These are phyloP conservation scores for Limnephilus auricula DNA, from an alignment of 2,888 invertebrate genomes.

Conservation along the genomic window DNA sequence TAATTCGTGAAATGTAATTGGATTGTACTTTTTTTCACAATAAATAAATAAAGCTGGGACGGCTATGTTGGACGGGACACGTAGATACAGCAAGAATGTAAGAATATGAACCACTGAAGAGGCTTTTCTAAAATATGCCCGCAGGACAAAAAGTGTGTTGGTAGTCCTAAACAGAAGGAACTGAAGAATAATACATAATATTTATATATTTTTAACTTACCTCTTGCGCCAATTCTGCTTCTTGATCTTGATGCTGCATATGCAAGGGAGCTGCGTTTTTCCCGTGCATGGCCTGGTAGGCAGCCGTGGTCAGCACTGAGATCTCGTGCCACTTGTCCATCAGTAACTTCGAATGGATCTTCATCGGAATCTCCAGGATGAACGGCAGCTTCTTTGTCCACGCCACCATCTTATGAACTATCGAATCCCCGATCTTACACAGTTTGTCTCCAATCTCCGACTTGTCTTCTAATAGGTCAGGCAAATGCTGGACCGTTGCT, in stretches of 20 bases:
- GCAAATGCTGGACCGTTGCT: conserved; percentile 93
- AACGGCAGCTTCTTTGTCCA: conserved; percentile 99
- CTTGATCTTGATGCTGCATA: conserved; percentile 74
- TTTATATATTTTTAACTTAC: conserved; percentile 74
- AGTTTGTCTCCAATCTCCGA: conserved; percentile 94
- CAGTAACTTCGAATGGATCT: conserved; percentile 95
- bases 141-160: background rate
- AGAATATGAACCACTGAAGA: background rate
- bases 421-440: conserved; percentile 97
- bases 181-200: background rate
- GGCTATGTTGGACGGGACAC: background rate
- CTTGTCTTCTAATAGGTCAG: conserved; percentile 93
- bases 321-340: conserved; percentile 99
- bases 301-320: conserved; percentile 94
- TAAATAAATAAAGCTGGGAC: no score
- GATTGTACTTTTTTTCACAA: no score
- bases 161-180: background rate
- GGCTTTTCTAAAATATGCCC: background rate
- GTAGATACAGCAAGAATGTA: background rate
- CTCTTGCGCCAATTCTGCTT: conserved; percentile 92
- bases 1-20: no score
- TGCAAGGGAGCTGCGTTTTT: conserved; percentile 73
- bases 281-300: conserved; percentile 94
- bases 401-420: conserved; percentile 98
- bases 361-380: conserved; percentile 96